Evolutionary conservation across 2,113 vertebrate species (phyloP).

Genomic region (Heloderma charlesbogerti): DNA sequence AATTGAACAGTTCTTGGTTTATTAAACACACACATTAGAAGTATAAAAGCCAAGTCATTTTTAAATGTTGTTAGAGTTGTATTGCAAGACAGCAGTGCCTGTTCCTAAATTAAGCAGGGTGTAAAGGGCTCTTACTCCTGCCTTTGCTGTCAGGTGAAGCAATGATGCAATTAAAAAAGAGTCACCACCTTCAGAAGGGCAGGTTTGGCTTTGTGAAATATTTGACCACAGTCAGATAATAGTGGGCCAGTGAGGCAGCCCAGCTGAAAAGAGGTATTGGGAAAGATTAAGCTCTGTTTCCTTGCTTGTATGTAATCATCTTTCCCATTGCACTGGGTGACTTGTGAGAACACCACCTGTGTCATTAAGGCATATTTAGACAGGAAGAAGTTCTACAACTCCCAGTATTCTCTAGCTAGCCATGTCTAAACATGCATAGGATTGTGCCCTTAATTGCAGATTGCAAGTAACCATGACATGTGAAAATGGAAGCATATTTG

Average conservation of each 20-base stretch:
- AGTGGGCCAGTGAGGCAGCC: neutral
- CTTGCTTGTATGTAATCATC: neutral
- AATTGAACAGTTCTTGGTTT: neutral
- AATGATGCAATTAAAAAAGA: neutral
- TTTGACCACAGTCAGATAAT: neutral
- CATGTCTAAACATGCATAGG: no score
- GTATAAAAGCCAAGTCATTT: neutral
- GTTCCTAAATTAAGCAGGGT: neutral
- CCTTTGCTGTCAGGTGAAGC: neutral
- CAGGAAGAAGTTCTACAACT: no score
- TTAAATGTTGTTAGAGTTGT: neutral
- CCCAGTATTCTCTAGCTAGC: no score
- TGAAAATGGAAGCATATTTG: neutral
- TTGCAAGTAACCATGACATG: neutral
- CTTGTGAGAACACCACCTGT: neutral
- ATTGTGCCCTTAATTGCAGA: neutral
- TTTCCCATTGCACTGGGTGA: neutral
- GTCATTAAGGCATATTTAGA: neutral
- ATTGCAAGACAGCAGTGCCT: neutral
- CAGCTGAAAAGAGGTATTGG: neutral
- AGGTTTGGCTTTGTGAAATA: neutral
- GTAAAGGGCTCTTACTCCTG: neutral
- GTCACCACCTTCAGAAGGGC: neutral
- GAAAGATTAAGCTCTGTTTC: neutral
- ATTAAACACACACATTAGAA: no score